Conservation (phyloP, 2,113 vertebrate species). For the Rhinichthys klamathensis region DNA sequence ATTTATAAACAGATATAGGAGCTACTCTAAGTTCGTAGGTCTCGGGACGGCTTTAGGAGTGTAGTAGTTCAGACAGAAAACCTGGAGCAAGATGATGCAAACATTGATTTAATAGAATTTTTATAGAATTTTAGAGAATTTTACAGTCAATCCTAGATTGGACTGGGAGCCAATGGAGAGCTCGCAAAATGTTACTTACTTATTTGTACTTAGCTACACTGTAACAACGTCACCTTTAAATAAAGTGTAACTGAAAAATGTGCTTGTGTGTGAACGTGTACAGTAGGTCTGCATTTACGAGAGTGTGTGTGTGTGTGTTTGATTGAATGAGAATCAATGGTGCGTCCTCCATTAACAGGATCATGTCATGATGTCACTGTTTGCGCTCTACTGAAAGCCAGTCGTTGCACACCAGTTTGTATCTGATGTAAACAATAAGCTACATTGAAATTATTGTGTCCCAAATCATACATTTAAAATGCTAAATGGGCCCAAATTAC, state of each 20-base stretch:
- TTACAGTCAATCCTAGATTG: too few species aligned
- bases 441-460: background rate
- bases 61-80: too few species aligned
- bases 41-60: too few species aligned
- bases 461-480: background rate
- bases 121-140: too few species aligned
- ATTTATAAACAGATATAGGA: too few species aligned
- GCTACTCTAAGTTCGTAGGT: too few species aligned
- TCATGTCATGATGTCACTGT: conserved; percentile 24
- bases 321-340: conserved; percentile 7
- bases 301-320: background rate
- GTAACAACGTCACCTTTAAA: too few species aligned
- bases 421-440: background rate
- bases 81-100: too few species aligned
- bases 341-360: background rate
- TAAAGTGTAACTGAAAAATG: background rate
- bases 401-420: background rate
- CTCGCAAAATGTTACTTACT: too few species aligned
- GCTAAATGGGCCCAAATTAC: background rate
- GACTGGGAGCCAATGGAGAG: too few species aligned
- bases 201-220: too few species aligned
- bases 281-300: background rate
- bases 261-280: background rate
- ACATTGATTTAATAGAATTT: too few species aligned
- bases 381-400: background rate